Percentiles rank a stretch among this genome's conserved stretches.
These are phyloP conservation scores for Okamejei kenojei DNA, from an alignment of 2,797 vertebrate genomes.

Conservation along the genomic window DNA sequence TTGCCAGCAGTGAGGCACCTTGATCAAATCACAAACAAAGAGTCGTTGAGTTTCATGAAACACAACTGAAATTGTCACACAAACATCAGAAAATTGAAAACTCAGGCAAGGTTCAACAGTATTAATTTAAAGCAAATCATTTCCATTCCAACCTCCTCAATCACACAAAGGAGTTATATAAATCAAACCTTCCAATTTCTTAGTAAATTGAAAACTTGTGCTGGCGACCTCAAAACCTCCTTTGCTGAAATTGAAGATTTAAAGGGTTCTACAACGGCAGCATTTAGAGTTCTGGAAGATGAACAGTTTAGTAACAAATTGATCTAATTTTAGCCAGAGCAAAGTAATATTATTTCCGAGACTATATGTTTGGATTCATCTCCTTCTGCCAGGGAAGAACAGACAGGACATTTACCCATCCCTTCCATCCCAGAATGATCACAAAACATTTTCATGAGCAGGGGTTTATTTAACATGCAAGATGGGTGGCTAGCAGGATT, in stretches of 20 bases:
- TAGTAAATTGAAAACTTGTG: conserved; percentile 3
- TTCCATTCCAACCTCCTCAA: not conserved
- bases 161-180: not conserved
- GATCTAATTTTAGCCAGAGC: not conserved
- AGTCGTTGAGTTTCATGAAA: not conserved
- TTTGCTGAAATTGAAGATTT: not conserved
- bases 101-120: not conserved
- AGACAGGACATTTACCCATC: not conserved
- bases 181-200: not conserved
- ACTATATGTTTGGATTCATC: not conserved
- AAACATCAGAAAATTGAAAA: not conserved
- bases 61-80: not conserved
- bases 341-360: not conserved
- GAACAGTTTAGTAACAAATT: not conserved
- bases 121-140: not conserved
- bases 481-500: not conserved
- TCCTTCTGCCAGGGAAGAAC: not conserved
- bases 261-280: not conserved
- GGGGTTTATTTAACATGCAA: not conserved
- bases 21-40: not conserved
- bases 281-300: not conserved
- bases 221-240: not conserved
- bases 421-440: not conserved
- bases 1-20: not conserved
- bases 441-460: not conserved